Conservation (phyloP, 1,140 invertebrate species). For the Tetramorium alpestre region DNA sequence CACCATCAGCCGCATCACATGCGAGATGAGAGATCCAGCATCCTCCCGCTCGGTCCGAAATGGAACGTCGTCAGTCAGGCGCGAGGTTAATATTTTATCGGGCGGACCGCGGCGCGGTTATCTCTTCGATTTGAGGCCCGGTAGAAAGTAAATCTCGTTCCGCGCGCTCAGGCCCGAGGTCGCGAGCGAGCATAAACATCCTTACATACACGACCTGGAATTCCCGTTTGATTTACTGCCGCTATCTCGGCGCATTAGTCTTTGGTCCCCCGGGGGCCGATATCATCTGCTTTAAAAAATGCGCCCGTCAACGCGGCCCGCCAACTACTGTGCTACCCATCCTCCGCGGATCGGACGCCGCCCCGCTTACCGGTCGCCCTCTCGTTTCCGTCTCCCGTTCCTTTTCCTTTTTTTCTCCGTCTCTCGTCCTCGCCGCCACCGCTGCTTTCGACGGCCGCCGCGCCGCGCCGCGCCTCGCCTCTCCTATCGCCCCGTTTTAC, state of each 20-base stretch:
- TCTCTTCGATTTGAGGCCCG: constrained; percentile 66
- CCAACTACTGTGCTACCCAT: constrained; percentile 76
- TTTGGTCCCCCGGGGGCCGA: constrained; percentile 75
- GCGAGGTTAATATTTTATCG: constrained; percentile 71
- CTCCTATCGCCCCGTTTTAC: constrained; percentile 3
- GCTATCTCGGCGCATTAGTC: constrained; percentile 77
- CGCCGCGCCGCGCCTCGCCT: background rate
- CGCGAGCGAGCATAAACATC: constrained; percentile 73
- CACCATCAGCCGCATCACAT: background rate
- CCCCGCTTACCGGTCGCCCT: constrained; percentile 61
- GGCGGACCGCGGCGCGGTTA: constrained; percentile 47
- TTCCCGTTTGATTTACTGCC: constrained; percentile 77
- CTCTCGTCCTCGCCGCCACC: background rate
- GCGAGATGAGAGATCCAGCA: background rate
- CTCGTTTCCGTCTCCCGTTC: constrained; percentile 16
- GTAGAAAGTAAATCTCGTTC: constrained; percentile 75
- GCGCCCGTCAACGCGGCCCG: constrained; percentile 74
- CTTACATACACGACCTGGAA: constrained; percentile 75
- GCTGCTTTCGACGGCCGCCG: constrained; percentile 15
- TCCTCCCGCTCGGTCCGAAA: constrained; percentile 23
- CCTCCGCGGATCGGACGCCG: constrained; percentile 68
- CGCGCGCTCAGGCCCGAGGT: constrained; percentile 62
- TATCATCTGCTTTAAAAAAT: constrained; percentile 78
- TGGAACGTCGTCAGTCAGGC: constrained; percentile 56
- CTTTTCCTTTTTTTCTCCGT: background rate